phyloP scores from a whole-genome alignment of 2,888 invertebrate species.

The Mayetiola destructor region DNA sequence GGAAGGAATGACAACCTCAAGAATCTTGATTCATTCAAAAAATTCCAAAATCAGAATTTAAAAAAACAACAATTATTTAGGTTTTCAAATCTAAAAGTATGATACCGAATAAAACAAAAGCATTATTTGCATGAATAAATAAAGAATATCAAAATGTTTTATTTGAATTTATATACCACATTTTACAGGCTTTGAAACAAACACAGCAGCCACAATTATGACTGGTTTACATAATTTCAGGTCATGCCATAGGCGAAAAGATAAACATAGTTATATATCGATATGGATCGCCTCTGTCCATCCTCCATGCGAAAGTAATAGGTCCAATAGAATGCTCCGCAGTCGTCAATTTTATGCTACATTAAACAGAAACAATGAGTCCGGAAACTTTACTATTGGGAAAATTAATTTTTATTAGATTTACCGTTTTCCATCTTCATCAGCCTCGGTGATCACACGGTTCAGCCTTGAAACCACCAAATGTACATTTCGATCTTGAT shows the following conservation, averaged over 20 bases:
- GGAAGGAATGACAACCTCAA: no score
- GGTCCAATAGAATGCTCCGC: conserved; percentile 72
- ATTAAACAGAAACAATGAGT: not conserved
- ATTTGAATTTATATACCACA: conserved; percentile 59
- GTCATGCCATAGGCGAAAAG: conserved; percentile 48
- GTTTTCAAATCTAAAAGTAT: no score
- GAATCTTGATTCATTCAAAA: no score
- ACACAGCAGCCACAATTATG: conserved; percentile 67
- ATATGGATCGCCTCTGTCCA: conserved; percentile 87
- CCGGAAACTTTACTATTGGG: not conserved
- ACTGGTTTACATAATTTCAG: conserved; percentile 76
- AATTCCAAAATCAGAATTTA: no score
- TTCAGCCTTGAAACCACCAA: conserved; percentile 63
- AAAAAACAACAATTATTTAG: no score
- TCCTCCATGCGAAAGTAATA: conserved; percentile 68
- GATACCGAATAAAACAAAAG: no score
- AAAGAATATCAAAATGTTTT: no score
- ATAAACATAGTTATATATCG: conserved; percentile 69
- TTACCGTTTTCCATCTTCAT: conserved; percentile 29
- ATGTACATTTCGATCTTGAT: conserved; percentile 83
- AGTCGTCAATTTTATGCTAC: conserved; percentile 41
- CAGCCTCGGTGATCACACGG: conserved; percentile 44
- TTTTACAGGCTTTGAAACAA: conserved; percentile 78
- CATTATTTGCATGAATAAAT: no score
- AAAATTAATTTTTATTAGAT: no score